Base-by-base conservation (phyloP, 2,113 vertebrate genomes). In the Caranx melampygus region DNA sequence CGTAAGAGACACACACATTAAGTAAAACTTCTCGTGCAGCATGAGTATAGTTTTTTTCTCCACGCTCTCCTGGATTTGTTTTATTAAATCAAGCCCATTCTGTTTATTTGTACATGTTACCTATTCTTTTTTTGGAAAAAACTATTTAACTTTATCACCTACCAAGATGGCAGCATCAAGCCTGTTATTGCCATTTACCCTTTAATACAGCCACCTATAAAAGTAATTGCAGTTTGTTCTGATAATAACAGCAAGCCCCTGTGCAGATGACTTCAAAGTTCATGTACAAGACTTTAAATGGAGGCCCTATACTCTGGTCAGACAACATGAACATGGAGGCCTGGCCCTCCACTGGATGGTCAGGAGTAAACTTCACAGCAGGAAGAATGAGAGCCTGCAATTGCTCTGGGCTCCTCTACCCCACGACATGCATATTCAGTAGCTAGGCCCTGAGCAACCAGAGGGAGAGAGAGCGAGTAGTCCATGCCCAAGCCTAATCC, bases 371-470 rank as follows among this genome's bases (percentile, higher is more conserved):
- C 88, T 88, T 79, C 73, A 82, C 79, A 81, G 86, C 88, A 67
- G 73, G 72, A 88, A 81, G 75, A 86, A 85, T 65, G 69, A 90
- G 81, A 85, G 54, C 40, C 52, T 70, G 78, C 76, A 18, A 90
- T 93, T 90, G 91, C 89, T 91, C 72, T 60, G 91, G 87, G 89
- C 75, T 81, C 72, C 72, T 78, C 62, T 40, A 11, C 78, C 79
- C 79, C 85, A 12, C 40, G 21, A 71, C 90, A 92, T 93, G 87
- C 83, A 94, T 93, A 94, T 94, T 92, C 88, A 93, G 58, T 37
- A 79, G 87, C 79, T 77, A 84, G 66, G 63, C 78, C 69, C 58
- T 33, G 64, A 72, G 72, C 66, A n/a, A 59, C 52, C 70, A 86
- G 67, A 88, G 72, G n/a, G 54, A 47, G 75, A 66, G 77, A n/a